These are phyloP conservation scores for Holocentrus rufus DNA, from an alignment of 2,797 vertebrate genomes.

Conservation along the genomic window DNA sequence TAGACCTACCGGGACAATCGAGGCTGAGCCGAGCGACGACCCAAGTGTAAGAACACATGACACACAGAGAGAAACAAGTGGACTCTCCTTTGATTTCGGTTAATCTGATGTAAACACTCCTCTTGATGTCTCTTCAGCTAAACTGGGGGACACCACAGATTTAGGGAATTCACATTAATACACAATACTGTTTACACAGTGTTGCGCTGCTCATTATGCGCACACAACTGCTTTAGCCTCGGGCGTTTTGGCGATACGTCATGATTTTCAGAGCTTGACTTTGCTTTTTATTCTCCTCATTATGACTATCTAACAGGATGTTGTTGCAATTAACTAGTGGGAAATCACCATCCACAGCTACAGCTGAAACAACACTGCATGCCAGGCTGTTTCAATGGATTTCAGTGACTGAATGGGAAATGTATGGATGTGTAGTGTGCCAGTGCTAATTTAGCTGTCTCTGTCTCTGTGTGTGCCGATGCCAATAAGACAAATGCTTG, in stretches of 20 bases:
- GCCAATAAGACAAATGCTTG: too few species aligned
- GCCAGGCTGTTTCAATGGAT: neutral
- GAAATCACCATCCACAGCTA: neutral
- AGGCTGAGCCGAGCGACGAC: conserved; percentile 24
- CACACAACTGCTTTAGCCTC: neutral
- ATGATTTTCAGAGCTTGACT: neutral
- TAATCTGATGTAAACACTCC: conserved; percentile 26
- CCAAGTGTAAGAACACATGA: conserved; percentile 13
- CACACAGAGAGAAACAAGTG: conserved; percentile 1
- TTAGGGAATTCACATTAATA: neutral
- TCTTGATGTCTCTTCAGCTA: neutral
- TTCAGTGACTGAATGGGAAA: neutral
- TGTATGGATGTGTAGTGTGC: neutral
- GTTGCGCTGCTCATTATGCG: neutral
- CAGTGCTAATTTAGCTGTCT: too few species aligned
- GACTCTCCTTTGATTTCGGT: conserved; percentile 39
- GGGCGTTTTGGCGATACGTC: neutral
- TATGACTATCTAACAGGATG: neutral
- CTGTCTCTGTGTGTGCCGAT: too few species aligned
- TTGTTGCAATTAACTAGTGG: neutral
- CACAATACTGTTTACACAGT: neutral
- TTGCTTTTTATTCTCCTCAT: neutral
- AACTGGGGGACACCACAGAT: neutral
- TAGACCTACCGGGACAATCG: conserved; percentile 36
- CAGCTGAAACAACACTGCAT: conserved; percentile 1